phyloP scores from a whole-genome alignment of 2,113 vertebrate species.

The Malurus cyaneus region DNA sequence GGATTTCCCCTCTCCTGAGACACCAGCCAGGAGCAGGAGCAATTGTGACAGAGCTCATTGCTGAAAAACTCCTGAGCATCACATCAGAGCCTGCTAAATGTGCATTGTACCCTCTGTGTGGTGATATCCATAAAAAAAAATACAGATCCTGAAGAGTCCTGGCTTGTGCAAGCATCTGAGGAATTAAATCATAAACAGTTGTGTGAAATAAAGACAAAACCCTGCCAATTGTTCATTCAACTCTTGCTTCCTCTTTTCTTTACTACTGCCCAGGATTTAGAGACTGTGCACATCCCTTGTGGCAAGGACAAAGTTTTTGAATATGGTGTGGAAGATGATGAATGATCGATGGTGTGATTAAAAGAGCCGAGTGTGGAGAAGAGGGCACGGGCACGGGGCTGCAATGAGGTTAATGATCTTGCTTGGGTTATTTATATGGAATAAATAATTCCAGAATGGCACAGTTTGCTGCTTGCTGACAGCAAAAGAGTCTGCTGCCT shows the following conservation, averaged over 20 bases:
- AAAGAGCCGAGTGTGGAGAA: not conserved
- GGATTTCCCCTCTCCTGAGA: not conserved
- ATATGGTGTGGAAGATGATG: not conserved
- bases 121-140: not conserved
- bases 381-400: not conserved
- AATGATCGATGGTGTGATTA: not conserved
- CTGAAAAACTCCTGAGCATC: not conserved
- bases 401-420: slow-evolving; percentile 5
- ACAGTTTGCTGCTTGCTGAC: not conserved
- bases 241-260: not conserved
- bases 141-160: not conserved
- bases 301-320: not conserved
- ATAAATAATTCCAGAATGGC: not conserved
- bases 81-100: not conserved
- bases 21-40: not conserved
- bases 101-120: not conserved
- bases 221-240: not conserved
- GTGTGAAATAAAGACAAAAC: not conserved
- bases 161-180: not conserved
- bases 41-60: not conserved
- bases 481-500: not conserved
- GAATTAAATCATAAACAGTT: not conserved
- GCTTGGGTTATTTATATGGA: not conserved
- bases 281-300: not conserved
- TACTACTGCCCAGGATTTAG: not conserved